Conservation (phyloP, 2,113 vertebrate species). For the Dromas ardeola region DNA sequence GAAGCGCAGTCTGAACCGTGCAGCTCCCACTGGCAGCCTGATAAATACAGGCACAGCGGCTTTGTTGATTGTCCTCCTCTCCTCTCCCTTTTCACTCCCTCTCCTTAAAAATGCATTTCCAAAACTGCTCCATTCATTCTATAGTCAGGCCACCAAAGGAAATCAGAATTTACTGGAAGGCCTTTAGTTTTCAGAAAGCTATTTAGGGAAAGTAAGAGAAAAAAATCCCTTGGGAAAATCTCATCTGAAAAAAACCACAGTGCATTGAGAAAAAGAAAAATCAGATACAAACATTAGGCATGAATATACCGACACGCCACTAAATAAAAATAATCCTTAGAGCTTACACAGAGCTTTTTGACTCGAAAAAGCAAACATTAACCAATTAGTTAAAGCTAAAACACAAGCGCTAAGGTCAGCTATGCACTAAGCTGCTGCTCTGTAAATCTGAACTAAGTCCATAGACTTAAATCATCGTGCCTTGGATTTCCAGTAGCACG, state of each 20-base stretch:
- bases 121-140: conserved; percentile 33
- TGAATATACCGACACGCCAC: conserved; percentile 13
- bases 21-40: conserved; percentile 56
- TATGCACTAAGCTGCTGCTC: neutral
- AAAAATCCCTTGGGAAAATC: conserved; percentile 23
- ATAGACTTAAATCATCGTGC: neutral
- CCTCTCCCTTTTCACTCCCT: conserved; percentile 27
- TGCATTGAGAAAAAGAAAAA: neutral
- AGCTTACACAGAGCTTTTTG: conserved; percentile 44
- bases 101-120: conserved; percentile 51
- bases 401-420: conserved; percentile 11
- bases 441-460: conserved; percentile 29
- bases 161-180: conserved; percentile 39
- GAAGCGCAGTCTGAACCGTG: neutral
- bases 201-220: conserved; percentile 11
- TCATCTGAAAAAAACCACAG: neutral
- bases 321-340: conserved; percentile 55
- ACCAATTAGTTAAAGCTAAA: conserved; percentile 57
- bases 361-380: conserved; percentile 60
- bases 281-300: conserved; percentile 27
- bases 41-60: conserved; percentile 23
- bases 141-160: conserved; percentile 19
- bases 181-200: conserved; percentile 8
- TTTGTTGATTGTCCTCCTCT: neutral
- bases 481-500: neutral